phyloP scores from a whole-genome alignment of 2,888 invertebrate genomes.

The Syrphus vitripennis region DNA sequence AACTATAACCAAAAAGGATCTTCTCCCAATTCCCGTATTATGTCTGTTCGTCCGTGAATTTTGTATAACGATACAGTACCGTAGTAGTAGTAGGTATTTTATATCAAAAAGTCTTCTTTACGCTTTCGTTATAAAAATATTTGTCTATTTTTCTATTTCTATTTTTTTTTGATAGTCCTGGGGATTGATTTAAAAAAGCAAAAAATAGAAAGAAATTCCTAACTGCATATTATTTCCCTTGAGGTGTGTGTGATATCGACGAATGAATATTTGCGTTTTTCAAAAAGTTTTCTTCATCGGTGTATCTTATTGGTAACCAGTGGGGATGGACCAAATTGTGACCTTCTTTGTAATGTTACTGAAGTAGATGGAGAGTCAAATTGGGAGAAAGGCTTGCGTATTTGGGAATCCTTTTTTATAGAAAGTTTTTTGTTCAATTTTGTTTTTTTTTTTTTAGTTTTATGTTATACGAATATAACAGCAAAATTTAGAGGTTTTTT shows the following conservation, averaged over 20 bases:
- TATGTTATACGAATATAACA: no score
- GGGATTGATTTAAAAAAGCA: slow-evolving; percentile 38
- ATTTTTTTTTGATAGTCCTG: neutral
- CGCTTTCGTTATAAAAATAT: slow-evolving; percentile 37
- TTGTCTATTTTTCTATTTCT: slow-evolving; percentile 17
- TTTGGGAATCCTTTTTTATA: no score
- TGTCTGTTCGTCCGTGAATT: slow-evolving; percentile 54
- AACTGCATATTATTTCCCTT: slow-evolving; percentile 64
- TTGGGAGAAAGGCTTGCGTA: no score
- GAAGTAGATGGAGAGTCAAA: no score
- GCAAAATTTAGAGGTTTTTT: no score
- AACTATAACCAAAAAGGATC: slow-evolving; percentile 41
- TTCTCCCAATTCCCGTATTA: slow-evolving; percentile 52
- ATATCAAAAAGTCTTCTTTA: slow-evolving; percentile 1
- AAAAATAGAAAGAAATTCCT: slow-evolving; percentile 40
- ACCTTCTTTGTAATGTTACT: neutral
- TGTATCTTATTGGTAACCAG: neutral
- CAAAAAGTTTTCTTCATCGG: neutral
- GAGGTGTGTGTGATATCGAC: slow-evolving; percentile 47
- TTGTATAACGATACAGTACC: slow-evolving; percentile 1
- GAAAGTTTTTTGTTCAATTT: no score
- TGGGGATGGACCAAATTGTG: neutral
- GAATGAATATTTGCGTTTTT: slow-evolving; percentile 52
- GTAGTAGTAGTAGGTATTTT: neutral
- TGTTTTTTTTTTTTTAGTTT: no score